Evolutionary conservation across 2,113 vertebrate genomes (phyloP).

Genomic region (Prinia subflava): DNA sequence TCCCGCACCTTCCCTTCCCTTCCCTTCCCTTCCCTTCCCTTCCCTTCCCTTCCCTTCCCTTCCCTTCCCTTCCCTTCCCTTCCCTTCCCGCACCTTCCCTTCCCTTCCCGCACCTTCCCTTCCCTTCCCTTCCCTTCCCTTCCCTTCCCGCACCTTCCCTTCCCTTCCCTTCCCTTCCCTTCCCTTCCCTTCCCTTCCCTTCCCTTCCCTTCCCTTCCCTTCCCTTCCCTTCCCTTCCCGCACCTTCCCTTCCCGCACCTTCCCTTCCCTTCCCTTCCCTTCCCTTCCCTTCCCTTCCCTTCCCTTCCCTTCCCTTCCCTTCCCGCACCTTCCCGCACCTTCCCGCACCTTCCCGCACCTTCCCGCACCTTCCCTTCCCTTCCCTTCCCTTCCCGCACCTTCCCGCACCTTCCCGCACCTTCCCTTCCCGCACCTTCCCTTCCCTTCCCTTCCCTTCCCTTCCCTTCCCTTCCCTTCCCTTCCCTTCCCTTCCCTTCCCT

Average conservation of each 20-base stretch:
- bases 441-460: no score
- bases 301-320: not conserved
- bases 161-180: no score
- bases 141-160: not conserved
- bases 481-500: not conserved
- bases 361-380: not conserved
- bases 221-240: not conserved
- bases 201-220: not conserved
- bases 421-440: not conserved
- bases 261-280: no score
- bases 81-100: not conserved
- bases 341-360: no score
- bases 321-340: not conserved
- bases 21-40: no score
- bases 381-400: not conserved
- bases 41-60: not conserved
- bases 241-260: not conserved
- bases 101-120: not conserved
- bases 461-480: not conserved
- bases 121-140: no score
- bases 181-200: not conserved
- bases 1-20: not conserved
- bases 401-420: no score
- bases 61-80: not conserved
- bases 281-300: no score